Evolutionary conservation across 1,140 invertebrate species (phyloP), one percentile per base, ranked within the genome.

Genomic region (Bombus soroeensis): DNA sequence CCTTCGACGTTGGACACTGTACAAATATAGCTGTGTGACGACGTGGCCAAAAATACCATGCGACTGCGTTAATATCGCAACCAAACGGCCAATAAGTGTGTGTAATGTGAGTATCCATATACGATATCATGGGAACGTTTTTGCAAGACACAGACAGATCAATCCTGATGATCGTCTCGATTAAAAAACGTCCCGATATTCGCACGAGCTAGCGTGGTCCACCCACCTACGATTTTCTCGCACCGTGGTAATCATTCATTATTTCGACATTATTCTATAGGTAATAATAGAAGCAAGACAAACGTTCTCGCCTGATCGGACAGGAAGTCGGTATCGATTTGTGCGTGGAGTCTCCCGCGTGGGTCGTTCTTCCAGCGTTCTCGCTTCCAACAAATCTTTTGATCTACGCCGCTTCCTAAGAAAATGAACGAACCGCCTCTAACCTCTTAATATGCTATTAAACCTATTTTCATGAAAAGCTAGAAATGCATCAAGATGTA

Each of bases 171-270:
- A 84, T 86, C 53, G 37, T 41, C 47, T 59, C 74, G 62, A 83
- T 82, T 83, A 81, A 82, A 74, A 59, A 62, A 71, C 71, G 39
- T 71, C 59, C 72, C 68, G 68, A 41, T 72, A 80, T 85, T 85
- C 53, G 18, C 47, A 80, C n/a, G 39, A 71, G 77, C 13, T 64
- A 18, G 32, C 79, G 43, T 81, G 83, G 72, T 73, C 73, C 59
- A 85, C 64, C 71, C 84, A 75, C 84, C 79, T 71, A 75, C 79
- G 47, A 25, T 43, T 37, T 80, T 57, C 74, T 72, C 66, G 15
- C n/a, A 41, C 9, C 47, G 64, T 18, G 64, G 6, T 43, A 62
- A 43, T 68, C 83, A 80, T 85, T 80, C 76, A 32, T 85, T 85
- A 80, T 80, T 85, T 72, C 57, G 39, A 72, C 83, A 22, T 76